Evolutionary conservation across 2,113 vertebrate species (phyloP).

Genomic region (Apodemus sylvaticus): DNA sequence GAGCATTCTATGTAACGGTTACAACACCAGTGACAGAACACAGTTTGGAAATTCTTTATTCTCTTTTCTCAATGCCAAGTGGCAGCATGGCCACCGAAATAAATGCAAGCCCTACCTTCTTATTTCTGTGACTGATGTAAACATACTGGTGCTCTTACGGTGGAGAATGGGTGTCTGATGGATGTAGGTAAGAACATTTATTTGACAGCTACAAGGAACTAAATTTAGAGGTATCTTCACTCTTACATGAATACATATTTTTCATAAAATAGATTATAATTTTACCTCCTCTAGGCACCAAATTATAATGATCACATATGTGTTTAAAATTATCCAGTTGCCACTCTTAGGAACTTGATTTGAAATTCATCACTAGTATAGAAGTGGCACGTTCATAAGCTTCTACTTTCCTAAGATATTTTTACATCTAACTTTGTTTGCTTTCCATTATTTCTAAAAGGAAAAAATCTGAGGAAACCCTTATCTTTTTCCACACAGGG

Average conservation of each 20-base stretch:
- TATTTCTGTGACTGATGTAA: slow-evolving; percentile 65
- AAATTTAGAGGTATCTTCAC: slow-evolving; percentile 65
- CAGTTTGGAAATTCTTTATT: slow-evolving; percentile 66
- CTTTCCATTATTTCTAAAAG: slow-evolving; percentile 71
- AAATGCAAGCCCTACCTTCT: slow-evolving; percentile 38
- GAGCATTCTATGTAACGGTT: slow-evolving; percentile 41
- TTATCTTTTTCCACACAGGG: neutral
- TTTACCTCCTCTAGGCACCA: slow-evolving; percentile 69
- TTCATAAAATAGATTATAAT: slow-evolving; percentile 76
- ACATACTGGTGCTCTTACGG: slow-evolving; percentile 84
- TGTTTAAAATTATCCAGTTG: slow-evolving; percentile 69
- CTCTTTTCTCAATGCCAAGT: slow-evolving; percentile 78
- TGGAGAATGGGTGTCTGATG: slow-evolving; percentile 76
- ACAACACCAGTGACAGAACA: slow-evolving; percentile 67
- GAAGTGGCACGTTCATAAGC: slow-evolving; percentile 58
- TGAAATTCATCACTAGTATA: slow-evolving; percentile 63
- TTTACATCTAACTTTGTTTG: slow-evolving; percentile 62
- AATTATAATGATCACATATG: slow-evolving; percentile 66
- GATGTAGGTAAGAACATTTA: slow-evolving; percentile 30
- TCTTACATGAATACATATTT: slow-evolving; percentile 72
- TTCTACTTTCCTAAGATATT: slow-evolving; percentile 53
- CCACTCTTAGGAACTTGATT: slow-evolving; percentile 66
- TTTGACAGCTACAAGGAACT: slow-evolving; percentile 49
- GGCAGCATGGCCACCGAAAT: slow-evolving; percentile 82
- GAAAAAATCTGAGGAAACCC: slow-evolving; percentile 55